A percentile compares a stretch with the other conserved stretches of the same genome.
Conservation (phyloP, 37 sponge, comb jelly and placozoan genomes). For the Spongia lamella region DNA sequence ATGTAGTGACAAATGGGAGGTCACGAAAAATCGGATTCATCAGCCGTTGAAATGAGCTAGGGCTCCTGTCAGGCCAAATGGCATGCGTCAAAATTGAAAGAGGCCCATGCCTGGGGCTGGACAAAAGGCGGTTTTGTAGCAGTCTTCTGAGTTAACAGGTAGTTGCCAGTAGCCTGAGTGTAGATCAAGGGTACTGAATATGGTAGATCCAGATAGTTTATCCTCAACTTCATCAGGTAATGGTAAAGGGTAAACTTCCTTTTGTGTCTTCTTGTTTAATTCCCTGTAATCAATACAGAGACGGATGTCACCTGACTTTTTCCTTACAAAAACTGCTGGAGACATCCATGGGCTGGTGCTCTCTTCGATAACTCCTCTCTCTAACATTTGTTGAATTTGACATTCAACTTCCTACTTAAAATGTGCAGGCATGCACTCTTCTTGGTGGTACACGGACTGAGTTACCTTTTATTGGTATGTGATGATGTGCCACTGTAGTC, state of each 20-base stretch:
- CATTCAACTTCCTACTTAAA: too few relatives aligned
- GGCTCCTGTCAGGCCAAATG: conserved; percentile 26
- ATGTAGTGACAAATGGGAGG: conserved; percentile 4
- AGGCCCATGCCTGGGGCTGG: conserved; percentile 32
- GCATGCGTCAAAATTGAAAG: conserved; percentile 13
- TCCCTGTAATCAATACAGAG: not conserved
- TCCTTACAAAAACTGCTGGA: not conserved
- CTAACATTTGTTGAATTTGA: too few relatives aligned
- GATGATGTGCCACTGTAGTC: too few relatives aligned
- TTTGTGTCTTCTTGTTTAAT: not conserved
- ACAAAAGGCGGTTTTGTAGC: conserved; percentile 24
- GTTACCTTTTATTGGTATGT: too few relatives aligned
- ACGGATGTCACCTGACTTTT: conserved; percentile 2
- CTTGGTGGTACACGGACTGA: too few relatives aligned
- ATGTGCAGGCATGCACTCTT: too few relatives aligned
- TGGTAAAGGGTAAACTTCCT: conserved; percentile 5
- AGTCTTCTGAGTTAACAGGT: not conserved
- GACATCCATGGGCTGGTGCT: not conserved
- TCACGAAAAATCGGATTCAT: conserved; percentile 23
- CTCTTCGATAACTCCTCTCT: not conserved
- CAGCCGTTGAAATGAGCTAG: conserved; percentile 18
- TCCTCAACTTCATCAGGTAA: conserved; percentile 8
- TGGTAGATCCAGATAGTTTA: not conserved
- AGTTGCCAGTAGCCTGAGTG: conserved; percentile 4
- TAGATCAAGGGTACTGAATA: conserved; percentile 1